Evolutionary conservation across 1,140 invertebrate genomes (phyloP).

Genomic region (Mizuhopecten yessoensis): DNA sequence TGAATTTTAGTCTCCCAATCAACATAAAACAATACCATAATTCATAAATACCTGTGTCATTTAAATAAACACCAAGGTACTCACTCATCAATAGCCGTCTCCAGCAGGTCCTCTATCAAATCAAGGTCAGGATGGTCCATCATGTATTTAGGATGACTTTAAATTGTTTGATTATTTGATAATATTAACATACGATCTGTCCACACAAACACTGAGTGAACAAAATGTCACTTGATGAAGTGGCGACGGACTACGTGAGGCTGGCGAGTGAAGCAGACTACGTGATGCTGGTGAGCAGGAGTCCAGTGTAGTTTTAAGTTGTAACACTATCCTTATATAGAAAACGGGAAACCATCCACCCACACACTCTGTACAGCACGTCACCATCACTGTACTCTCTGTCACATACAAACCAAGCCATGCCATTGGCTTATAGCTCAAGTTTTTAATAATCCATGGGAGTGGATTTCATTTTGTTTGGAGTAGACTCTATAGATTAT

Average conservation of each 20-base stretch:
- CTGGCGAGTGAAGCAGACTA: too few species aligned
- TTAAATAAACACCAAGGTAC: not conserved
- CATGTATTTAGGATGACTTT: not conserved
- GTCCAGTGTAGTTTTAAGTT: not conserved
- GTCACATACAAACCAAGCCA: not conserved
- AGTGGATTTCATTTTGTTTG: not conserved
- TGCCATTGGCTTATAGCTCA: not conserved
- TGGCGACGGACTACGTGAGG: too few species aligned
- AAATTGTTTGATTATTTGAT: not conserved
- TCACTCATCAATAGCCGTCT: not conserved
- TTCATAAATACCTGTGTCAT: not conserved
- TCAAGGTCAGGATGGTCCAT: not conserved
- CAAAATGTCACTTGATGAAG: too few species aligned
- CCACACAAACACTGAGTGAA: too few species aligned
- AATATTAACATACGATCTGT: too few species aligned
- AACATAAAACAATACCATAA: too few species aligned
- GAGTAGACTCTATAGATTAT: not conserved
- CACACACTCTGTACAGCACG: not conserved
- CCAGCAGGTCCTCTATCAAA: not conserved
- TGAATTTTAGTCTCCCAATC: too few species aligned
- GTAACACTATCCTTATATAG: slow-evolving; percentile 27
- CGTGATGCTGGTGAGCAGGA: not conserved
- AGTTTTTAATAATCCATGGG: not conserved
- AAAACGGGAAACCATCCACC: not conserved
- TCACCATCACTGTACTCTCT: not conserved